phyloP scores from a whole-genome alignment of 1,140 invertebrate species.

The Geopemphigus sp. region DNA sequence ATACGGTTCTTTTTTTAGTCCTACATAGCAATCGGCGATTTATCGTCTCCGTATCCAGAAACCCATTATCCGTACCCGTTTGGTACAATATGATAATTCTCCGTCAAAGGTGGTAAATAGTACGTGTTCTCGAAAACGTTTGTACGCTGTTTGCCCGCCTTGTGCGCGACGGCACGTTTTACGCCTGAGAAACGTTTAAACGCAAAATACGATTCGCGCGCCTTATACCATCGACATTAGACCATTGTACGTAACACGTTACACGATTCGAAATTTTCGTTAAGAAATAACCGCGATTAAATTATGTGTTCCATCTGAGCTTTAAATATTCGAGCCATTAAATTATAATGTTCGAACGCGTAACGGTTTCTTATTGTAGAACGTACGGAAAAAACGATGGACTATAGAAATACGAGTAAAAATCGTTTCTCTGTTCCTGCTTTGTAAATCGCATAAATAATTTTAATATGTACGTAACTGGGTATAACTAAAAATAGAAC shows the following conservation, averaged over 20 bases:
- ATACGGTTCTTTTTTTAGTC: conserved; percentile 12
- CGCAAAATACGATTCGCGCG: neutral
- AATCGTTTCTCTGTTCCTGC: too few species aligned
- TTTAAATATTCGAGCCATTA: too few species aligned
- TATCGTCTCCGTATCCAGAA: conserved; percentile 27
- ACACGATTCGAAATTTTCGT: too few species aligned
- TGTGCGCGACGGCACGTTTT: neutral
- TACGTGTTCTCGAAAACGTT: neutral
- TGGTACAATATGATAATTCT: conserved; percentile 36
- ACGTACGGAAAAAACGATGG: too few species aligned
- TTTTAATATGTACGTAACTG: neutral
- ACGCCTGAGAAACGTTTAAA: neutral
- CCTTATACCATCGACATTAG: neutral
- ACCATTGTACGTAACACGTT: too few species aligned
- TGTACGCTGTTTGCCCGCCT: neutral
- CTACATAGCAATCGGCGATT: conserved; percentile 8
- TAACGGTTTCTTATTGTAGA: too few species aligned
- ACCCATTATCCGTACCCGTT: conserved; percentile 16
- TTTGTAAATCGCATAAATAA: too few species aligned
- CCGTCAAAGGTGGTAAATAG: conserved; percentile 23
- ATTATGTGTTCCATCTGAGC: too few species aligned
- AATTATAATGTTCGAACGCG: too few species aligned
- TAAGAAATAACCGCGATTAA: too few species aligned
- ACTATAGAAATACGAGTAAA: too few species aligned
- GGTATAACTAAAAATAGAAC: neutral